phyloP scores from a whole-genome alignment of 2,888 invertebrate genomes.

The Phasia obesa region DNA sequence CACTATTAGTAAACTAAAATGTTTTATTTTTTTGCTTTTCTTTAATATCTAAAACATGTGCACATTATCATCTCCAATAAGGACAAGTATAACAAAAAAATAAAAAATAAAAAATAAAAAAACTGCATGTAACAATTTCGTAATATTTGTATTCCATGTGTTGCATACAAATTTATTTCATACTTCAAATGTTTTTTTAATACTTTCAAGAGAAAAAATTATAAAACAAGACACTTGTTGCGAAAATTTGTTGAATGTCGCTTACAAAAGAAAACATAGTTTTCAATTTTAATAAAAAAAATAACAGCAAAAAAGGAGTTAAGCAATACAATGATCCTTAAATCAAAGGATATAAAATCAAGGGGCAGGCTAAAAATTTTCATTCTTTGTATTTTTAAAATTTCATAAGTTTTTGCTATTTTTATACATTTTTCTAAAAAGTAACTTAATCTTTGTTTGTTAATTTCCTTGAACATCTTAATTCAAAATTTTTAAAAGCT shows the following conservation, averaged over 20 bases:
- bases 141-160: conserved; percentile 58
- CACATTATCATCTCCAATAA: conserved; percentile 48
- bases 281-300: conserved; percentile 77
- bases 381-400: neutral
- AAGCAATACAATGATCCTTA: too few relatives aligned
- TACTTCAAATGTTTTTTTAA: conserved; percentile 15
- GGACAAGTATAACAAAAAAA: conserved; percentile 12
- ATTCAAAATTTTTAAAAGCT: conserved; percentile 47
- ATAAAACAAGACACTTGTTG: conserved; percentile 79
- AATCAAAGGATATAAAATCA: conserved; percentile 59
- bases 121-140: conserved; percentile 50
- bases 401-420: neutral
- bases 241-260: conserved; percentile 81
- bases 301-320: conserved; percentile 6
- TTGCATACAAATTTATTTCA: conserved; percentile 58
- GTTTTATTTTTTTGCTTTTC: too few relatives aligned
- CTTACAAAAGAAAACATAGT: conserved; percentile 75
- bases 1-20: neutral
- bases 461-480: conserved; percentile 64
- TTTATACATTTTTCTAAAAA: conserved; percentile 5
- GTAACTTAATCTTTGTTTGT: conserved; percentile 61
- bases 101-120: neutral
- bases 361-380: neutral
- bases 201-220: conserved; percentile 10
- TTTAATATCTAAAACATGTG: conserved; percentile 57